These are phyloP conservation scores for Microplitis mediator DNA, from an alignment of 1,140 invertebrate genomes.

Conservation along the genomic window DNA sequence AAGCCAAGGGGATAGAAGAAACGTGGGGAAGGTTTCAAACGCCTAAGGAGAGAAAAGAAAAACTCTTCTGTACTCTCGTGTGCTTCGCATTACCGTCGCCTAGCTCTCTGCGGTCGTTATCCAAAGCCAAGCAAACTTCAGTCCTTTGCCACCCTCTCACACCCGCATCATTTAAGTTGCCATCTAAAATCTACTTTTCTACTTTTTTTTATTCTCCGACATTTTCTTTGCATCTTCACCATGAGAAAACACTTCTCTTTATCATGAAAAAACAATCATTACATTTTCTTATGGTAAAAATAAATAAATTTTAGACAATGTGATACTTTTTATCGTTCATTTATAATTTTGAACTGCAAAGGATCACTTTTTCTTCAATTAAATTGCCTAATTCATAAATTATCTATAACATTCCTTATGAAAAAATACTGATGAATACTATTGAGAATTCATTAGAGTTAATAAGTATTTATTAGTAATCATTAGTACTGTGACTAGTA, in stretches of 20 bases:
- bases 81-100: constrained; percentile 48
- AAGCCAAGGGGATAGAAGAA: constrained; percentile 39
- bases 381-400: no score
- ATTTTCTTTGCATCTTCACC: constrained; percentile 25
- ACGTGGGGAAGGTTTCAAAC: constrained; percentile 35
- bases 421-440: no score
- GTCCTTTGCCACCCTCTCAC: constrained; percentile 37
- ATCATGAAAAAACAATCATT: neutral
- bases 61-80: constrained; percentile 54
- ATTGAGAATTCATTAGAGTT: no score
- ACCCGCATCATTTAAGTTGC: constrained; percentile 48
- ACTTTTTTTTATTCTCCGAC: constrained; percentile 25
- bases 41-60: constrained; percentile 46
- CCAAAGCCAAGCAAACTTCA: constrained; percentile 49
- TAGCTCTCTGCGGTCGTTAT: constrained; percentile 46
- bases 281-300: neutral
- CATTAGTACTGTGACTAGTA: no score
- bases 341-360: no score
- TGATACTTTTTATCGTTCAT: neutral
- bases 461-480: no score
- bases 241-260: constrained; percentile 21
- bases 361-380: no score
- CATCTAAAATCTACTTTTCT: constrained; percentile 33
- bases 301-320: neutral
- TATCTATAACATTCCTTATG: no score